Conservation (phyloP, 2,113 vertebrate genomes). For the Cercopithecus mona region DNA sequence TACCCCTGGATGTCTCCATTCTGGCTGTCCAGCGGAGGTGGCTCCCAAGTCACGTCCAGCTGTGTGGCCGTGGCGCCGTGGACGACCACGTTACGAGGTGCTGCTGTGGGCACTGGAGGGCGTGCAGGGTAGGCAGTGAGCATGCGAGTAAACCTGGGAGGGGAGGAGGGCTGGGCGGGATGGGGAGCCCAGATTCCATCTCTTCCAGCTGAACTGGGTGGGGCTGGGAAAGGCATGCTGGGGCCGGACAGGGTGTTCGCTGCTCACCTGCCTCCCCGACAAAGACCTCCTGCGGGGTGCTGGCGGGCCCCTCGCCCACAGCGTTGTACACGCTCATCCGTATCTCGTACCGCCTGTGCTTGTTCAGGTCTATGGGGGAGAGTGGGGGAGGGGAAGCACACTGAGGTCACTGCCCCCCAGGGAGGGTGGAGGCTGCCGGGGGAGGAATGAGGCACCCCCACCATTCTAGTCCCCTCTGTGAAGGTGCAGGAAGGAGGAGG, state of each 20-base stretch:
- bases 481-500: not conserved
- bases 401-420: not conserved
- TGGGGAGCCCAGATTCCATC: rapidly evolving
- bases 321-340: conserved; percentile 96
- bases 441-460: rapidly evolving
- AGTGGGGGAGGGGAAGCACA: not conserved
- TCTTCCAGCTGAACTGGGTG: not conserved
- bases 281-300: conserved; percentile 95
- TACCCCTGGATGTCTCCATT: conserved; percentile 99
- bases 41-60: conserved; percentile 96
- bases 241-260: rapidly evolving
- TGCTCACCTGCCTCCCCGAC: conserved; percentile 96
- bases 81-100: conserved; percentile 91
- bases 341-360: conserved; percentile 97
- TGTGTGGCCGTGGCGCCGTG: conserved; percentile 93
- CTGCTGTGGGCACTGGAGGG: conserved; percentile 91
- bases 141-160: rapidly evolving
- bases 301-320: conserved; percentile 93
- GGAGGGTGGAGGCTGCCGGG: not conserved
- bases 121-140: conserved; percentile 18
- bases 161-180: rapidly evolving
- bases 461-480: rapidly evolving
- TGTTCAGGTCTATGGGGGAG: conserved; percentile 89
- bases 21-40: conserved; percentile 91
- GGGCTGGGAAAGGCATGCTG: not conserved